Percentiles rank a stretch among this genome's conserved stretches.
phyloP scores from a whole-genome alignment of 2,113 vertebrate genomes.

The Pelobates fuscus region DNA sequence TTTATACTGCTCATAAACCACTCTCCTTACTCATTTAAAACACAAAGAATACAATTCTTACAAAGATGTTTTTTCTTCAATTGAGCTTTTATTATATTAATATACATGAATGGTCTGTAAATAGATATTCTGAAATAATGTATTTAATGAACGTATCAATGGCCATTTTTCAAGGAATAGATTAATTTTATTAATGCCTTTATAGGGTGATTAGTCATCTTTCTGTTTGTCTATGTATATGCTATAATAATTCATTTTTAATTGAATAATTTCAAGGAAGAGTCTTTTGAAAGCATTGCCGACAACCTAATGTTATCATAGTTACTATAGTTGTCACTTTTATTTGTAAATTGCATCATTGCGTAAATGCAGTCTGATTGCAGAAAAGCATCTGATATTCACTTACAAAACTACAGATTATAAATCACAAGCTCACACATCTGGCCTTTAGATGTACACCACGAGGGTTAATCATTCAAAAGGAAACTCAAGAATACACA shows the following conservation, averaged over 20 bases:
- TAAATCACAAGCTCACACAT: neutral
- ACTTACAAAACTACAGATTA: neutral
- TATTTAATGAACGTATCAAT: neutral
- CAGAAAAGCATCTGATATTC: neutral
- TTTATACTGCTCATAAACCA: too few species aligned
- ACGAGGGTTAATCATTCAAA: slow-evolving; percentile 26
- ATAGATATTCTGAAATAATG: slow-evolving; percentile 12
- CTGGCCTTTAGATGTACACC: neutral
- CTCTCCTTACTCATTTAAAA: too few species aligned
- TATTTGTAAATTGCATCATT: neutral
- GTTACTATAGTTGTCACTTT: neutral
- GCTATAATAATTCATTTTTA: neutral
- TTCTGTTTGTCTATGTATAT: slow-evolving; percentile 1
- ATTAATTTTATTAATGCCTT: neutral
- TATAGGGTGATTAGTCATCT: neutral
- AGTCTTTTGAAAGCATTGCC: neutral
- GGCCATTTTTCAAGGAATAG: neutral
- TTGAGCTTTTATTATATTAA: neutral
- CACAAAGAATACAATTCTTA: too few species aligned
- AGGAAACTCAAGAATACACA: slow-evolving; percentile 28
- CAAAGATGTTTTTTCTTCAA: too few species aligned
- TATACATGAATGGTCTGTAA: neutral
- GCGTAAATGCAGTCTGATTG: neutral
- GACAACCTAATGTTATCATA: neutral
- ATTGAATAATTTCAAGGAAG: neutral